Evolutionary conservation across 2,797 vertebrate species (phyloP), one percentile per base, ranked within the genome.

Genomic region (Tiaroga cobitis): DNA sequence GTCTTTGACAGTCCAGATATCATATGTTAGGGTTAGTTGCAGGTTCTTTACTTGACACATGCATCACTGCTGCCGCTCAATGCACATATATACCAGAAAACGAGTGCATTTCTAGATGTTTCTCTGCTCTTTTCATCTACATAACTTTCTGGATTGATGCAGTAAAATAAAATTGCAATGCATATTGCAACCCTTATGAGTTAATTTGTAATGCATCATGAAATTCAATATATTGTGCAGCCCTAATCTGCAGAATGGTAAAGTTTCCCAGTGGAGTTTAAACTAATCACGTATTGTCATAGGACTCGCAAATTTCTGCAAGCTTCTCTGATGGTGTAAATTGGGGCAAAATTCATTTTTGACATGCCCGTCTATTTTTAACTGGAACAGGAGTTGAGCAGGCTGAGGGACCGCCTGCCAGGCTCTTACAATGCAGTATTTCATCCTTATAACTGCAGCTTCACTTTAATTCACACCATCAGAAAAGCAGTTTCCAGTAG

Each of bases 321-420:
- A 7, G 1, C 9, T 59, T 41, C 16, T 18, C 43, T 37, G 32
- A 51, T 7, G 41, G 2, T 24, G 2, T 19, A 34, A 18, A 65
- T 41, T 59, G 54, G 54, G 63, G 34, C 65, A 8, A 72, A 19
- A 34, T 41, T 59, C 2, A 32, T 79, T 59, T 43, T 43, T 79
- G 37, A 65, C 77, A 65, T 46, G n/a, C 15, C 59, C 1, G 8
- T 63, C 77, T 79, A 79, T 79, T 79, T 79, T 79, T 65, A 79
- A 46, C 77, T 46, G 16, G 75, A 39, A 61, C 54, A 37, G 13
- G 24, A 61, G 54, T 78, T 78, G 21, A 41, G 32, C 59, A 32
- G 34, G 37, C n/a, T 75, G 6, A 51, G 46, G 46, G 73, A 75
- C 32, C 13, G n/a, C n/a, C 54, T 79, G 59, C 26, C 59, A 41